Evolutionary conservation across 2,113 vertebrate genomes (phyloP), one percentile per base, ranked within the genome.

Genomic region (Hydrochoerus hydrochaeris): DNA sequence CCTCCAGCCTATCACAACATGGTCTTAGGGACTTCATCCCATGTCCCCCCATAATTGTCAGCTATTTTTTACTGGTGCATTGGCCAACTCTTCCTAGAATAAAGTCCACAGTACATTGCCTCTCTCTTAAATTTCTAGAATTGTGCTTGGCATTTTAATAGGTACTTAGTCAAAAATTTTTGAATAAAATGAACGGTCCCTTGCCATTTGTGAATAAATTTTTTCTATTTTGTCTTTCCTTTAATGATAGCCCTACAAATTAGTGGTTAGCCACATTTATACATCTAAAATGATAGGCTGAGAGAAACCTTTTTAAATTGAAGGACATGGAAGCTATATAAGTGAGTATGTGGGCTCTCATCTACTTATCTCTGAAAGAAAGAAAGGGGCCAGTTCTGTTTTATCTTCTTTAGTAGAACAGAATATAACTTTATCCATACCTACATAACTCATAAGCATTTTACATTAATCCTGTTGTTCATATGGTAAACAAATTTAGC

Each of bases 291-390:
- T 60, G 78, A 77, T 44, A 52, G 54, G 10, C 28, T 71, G 22
- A 81, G 60, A 73, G 92, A 93, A 93, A 41, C 65, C 63, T 26
- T 96, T 97, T 97, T 97, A 14, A 96, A 73, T 67, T 82, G 80
- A 91, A 93, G 75, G 17, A 4, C 62, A 82, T 86, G 26, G 46
- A 88, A 62, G 30, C 32, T 91, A 41, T 78, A 52, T 57, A 63
- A 63, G 5, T 54, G 32, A 93, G 69, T 24, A 38, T 58, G 73
- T 91, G 57, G 9, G 8, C 32, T 95, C 38, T 75, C 17, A 32
- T 85, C 11, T 78, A 3, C n/a, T 95, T 77, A 19, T 83, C 35
- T 86, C 5, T 52, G 65, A 88, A 57, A 92, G 69, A 67, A 88
- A 85, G 77, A 73, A 73, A 78, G 8, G 49, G 32, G 4, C 30